Conservation (phyloP, 2,888 invertebrate species). For the Pollenia labialis region DNA sequence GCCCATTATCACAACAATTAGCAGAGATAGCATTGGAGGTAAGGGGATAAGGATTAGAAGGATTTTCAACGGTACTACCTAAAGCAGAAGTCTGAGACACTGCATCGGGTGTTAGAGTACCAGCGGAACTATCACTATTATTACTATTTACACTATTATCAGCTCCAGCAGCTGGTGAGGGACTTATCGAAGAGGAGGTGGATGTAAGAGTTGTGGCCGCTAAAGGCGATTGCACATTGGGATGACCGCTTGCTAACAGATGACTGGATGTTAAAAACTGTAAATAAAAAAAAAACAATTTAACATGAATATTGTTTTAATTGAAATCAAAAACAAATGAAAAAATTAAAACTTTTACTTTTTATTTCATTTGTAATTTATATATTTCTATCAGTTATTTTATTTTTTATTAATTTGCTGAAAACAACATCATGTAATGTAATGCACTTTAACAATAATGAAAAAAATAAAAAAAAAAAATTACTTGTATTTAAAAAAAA, state of each 20-base stretch:
- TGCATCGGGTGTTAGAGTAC: slow-evolving; percentile 73
- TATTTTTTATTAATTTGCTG: slow-evolving; percentile 42
- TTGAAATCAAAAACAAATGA: background rate
- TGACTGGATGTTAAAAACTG: slow-evolving; percentile 75
- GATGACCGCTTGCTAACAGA: slow-evolving; percentile 65
- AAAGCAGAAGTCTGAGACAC: slow-evolving; percentile 80
- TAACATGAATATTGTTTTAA: slow-evolving; percentile 11
- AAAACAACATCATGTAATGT: slow-evolving; percentile 66
- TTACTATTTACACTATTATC: slow-evolving; percentile 66
- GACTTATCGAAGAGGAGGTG: slow-evolving; percentile 83
- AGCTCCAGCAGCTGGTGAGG: slow-evolving; percentile 83
- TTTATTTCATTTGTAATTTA: slow-evolving; percentile 52
- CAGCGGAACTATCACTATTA: slow-evolving; percentile 70
- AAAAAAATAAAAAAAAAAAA: background rate
- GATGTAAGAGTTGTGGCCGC: slow-evolving; percentile 78
- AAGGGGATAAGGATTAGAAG: slow-evolving; percentile 58
- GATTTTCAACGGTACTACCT: slow-evolving; percentile 70
- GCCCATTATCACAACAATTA: slow-evolving; percentile 94
- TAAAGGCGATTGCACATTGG: slow-evolving; percentile 73
- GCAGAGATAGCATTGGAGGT: slow-evolving; percentile 51
- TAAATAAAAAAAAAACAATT: slow-evolving; percentile 56
- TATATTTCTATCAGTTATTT: slow-evolving; percentile 26
- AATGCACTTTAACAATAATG: slow-evolving; percentile 51
- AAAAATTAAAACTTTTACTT: slow-evolving; percentile 65
- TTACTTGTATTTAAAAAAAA: slow-evolving; percentile 37